Percentiles rank a stretch among this genome's conserved stretches.
phyloP scores from a whole-genome alignment of 2,113 vertebrate genomes.

The Narcine bancroftii region DNA sequence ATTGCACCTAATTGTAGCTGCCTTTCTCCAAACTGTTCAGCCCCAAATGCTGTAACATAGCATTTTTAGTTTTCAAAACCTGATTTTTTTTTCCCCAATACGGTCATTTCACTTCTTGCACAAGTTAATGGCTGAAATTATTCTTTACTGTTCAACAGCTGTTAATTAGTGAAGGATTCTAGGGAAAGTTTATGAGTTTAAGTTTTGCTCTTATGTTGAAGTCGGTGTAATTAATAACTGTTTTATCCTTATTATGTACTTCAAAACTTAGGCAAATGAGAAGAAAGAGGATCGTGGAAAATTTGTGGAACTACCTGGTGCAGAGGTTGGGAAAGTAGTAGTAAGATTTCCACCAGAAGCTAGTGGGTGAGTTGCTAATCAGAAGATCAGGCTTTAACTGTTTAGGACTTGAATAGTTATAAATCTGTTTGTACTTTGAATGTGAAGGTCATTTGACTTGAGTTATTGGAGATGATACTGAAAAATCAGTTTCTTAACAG shows the following conservation, averaged over 20 bases:
- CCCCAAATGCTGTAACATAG: no score
- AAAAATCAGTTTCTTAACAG: neutral
- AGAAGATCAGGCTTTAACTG: no score
- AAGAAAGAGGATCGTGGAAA: slow-evolving; percentile 88
- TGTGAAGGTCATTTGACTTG: neutral
- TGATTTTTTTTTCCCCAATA: no score
- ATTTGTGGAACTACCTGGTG: slow-evolving; percentile 90
- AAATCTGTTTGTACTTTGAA: neutral
- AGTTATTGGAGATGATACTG: neutral
- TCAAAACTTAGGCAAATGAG: slow-evolving; percentile 60
- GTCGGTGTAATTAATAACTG: neutral
- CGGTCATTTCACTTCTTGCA: no score
- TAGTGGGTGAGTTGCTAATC: slow-evolving; percentile 72
- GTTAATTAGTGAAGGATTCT: no score
- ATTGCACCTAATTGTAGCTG: no score
- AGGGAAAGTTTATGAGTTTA: no score
- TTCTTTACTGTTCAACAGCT: no score
- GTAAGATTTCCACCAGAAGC: slow-evolving; percentile 96
- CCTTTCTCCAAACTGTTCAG: no score
- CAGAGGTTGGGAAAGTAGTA: slow-evolving; percentile 92
- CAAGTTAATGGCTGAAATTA: no score
- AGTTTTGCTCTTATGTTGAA: no score
- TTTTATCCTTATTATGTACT: neutral
- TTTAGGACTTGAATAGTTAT: neutral
- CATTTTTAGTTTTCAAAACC: no score